Conservation (phyloP, 2,113 vertebrate species). For the Haliaeetus leucogaster region DNA sequence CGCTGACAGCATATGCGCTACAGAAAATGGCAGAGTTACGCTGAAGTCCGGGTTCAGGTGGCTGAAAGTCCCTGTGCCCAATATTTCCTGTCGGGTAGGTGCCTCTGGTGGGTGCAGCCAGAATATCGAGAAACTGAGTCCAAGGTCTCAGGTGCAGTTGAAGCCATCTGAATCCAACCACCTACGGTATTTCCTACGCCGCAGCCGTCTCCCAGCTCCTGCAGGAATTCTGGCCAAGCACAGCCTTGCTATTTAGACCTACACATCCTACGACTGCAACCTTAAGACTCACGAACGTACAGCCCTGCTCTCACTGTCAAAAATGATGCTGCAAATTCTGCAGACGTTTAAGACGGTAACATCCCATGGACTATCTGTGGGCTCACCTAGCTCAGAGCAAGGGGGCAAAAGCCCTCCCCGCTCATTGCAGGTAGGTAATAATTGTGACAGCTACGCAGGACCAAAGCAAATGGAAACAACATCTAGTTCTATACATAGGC, state of each 20-base stretch:
- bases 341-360: neutral
- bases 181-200: neutral
- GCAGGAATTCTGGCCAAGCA: neutral
- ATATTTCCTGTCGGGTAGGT: neutral
- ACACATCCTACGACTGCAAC: accelerated
- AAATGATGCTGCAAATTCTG: neutral
- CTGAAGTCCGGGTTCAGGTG: neutral
- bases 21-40: neutral
- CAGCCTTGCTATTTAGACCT: neutral
- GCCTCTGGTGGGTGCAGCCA: neutral
- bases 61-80: neutral
- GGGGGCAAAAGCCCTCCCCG: neutral
- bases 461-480: neutral
- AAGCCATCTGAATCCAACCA: neutral
- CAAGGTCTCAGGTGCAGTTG: neutral
- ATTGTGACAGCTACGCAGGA: neutral
- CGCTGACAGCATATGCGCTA: neutral
- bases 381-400: neutral
- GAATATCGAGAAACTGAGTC: neutral
- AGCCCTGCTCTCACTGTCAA: neutral
- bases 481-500: neutral
- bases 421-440: neutral
- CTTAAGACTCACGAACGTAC: neutral
- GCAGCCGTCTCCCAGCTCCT: neutral
- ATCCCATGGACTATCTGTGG: neutral